These are phyloP conservation scores for Mionectes olivaceus DNA, from an alignment of 2,797 vertebrate species.

Conservation along the genomic window DNA sequence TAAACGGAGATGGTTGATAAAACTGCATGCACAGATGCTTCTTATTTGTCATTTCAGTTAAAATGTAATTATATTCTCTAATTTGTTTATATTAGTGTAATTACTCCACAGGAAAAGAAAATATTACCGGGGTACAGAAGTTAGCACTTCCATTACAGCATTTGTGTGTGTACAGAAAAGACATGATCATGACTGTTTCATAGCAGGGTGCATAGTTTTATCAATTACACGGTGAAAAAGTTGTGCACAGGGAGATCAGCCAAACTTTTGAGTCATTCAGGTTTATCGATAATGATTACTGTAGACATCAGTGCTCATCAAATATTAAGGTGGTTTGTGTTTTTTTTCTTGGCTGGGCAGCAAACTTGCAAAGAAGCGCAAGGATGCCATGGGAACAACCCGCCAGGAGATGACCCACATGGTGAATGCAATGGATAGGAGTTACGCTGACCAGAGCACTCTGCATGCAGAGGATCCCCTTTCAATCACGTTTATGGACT, in stretches of 20 bases:
- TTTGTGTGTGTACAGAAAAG: neutral
- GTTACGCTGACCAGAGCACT: conserved; percentile 97
- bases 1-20: conserved; percentile 50
- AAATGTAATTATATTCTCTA: conserved; percentile 59
- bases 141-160: conserved; percentile 16
- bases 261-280: neutral
- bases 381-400: conserved; percentile 94
- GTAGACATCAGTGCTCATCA: neutral
- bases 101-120: conserved; percentile 26
- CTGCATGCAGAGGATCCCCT: conserved; percentile 95
- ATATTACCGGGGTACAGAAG: neutral
- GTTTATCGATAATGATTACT: neutral
- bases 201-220: neutral
- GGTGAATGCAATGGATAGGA: conserved; percentile 98
- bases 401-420: conserved; percentile 99
- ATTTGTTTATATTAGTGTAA: conserved; percentile 61
- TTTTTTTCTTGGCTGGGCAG: conserved; percentile 81
- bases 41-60: conserved; percentile 64
- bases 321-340: conserved; percentile 31
- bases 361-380: conserved; percentile 98
- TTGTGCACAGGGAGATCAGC: neutral
- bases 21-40: conserved; percentile 41
- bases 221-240: neutral
- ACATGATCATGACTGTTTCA: neutral
- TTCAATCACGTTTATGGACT: conserved; percentile 97